phyloP scores from a whole-genome alignment of 2,797 vertebrate genomes.

The Poecilia gillii region DNA sequence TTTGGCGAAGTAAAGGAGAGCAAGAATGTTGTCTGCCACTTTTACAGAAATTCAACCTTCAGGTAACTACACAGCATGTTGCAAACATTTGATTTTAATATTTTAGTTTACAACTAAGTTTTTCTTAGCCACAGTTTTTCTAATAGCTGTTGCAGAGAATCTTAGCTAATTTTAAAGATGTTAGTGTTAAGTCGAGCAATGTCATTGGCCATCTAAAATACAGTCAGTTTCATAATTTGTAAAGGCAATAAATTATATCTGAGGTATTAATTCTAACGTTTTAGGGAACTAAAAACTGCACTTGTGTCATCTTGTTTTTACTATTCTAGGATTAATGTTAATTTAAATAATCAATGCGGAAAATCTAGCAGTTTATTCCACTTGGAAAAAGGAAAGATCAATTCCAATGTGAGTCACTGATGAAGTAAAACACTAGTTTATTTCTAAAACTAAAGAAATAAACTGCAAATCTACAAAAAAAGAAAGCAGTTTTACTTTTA shows the following conservation, averaged over 20 bases:
- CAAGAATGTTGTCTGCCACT: constrained; percentile 97
- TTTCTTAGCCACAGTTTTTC: too few species aligned
- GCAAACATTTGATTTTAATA: not conserved
- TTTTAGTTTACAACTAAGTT: too few species aligned
- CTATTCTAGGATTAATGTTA: not conserved
- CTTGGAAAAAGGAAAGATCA: not conserved
- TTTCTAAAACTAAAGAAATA: not conserved
- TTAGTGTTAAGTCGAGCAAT: not conserved
- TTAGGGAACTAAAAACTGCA: not conserved
- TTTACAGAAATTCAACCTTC: constrained; percentile 93
- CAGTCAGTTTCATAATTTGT: not conserved
- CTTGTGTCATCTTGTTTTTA: not conserved
- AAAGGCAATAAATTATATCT: not conserved
- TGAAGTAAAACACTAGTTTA: not conserved
- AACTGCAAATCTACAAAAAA: not conserved
- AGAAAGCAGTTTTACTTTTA: not conserved
- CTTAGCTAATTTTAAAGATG: not conserved
- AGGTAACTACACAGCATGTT: constrained; percentile 80
- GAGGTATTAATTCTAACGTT: too few species aligned
- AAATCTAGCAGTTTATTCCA: not conserved
- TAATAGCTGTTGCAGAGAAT: not conserved
- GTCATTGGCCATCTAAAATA: not conserved
- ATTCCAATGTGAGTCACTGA: not conserved
- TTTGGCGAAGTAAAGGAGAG: constrained; percentile 96
- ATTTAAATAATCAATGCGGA: not conserved